phyloP scores from a whole-genome alignment of 2,113 vertebrate genomes.

The Sphyrna mokarran region DNA sequence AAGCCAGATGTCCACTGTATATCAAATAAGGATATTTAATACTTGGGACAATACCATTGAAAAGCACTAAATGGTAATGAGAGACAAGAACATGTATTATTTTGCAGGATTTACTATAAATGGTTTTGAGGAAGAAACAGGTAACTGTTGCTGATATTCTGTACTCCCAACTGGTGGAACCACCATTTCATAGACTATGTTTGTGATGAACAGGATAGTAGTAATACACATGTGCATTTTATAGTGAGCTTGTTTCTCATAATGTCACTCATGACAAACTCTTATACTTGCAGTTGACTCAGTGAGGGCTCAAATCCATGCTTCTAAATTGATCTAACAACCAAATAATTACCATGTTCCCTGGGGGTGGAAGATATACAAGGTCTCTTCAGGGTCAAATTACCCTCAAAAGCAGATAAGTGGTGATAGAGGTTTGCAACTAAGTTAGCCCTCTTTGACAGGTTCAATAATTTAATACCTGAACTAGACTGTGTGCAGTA shows the following conservation, averaged over 20 bases:
- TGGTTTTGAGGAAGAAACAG: neutral
- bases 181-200: neutral
- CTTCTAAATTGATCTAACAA: slow-evolving; percentile 12
- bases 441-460: neutral
- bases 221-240: neutral
- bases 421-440: neutral
- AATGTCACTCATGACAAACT: neutral
- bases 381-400: neutral
- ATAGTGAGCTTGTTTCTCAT: neutral
- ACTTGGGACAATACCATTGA: neutral
- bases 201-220: neutral
- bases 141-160: neutral
- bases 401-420: neutral
- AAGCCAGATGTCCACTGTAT: neutral
- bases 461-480: too few species aligned
- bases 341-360: neutral
- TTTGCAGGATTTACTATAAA: neutral
- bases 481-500: neutral
- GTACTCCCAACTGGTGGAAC: neutral
- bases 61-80: neutral
- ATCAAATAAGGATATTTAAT: neutral
- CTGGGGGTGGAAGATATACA: neutral
- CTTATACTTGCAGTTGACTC: neutral
- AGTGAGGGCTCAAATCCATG: neutral
- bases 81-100: neutral